Conservation (phyloP, 2,888 invertebrate species). For the Nycteola revayana region DNA sequence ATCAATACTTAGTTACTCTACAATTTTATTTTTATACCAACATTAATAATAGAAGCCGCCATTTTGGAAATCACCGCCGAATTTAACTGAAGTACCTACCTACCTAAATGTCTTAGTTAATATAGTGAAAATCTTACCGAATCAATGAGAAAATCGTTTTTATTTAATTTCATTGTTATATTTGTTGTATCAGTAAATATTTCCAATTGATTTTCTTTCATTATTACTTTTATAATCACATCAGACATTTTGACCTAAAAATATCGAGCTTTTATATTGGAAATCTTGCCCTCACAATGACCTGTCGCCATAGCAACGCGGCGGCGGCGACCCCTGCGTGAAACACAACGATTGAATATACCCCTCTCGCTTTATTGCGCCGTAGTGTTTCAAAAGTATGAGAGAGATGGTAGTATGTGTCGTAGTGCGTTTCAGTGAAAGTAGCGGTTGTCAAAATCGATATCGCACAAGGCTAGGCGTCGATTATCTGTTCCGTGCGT, state of each 20-base stretch:
- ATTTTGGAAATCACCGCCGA: too few relatives aligned
- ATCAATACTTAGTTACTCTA: too few relatives aligned
- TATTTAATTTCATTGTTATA: slow-evolving; percentile 22
- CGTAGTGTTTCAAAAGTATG: slow-evolving; percentile 15
- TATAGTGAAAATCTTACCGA: slow-evolving; percentile 49
- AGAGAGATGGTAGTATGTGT: slow-evolving; percentile 40
- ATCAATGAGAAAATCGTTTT: slow-evolving; percentile 51
- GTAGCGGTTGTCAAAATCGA: slow-evolving; percentile 75
- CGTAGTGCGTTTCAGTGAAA: slow-evolving; percentile 45
- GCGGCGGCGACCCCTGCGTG: slow-evolving; percentile 45
- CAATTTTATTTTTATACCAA: too few relatives aligned
- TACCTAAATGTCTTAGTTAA: slow-evolving; percentile 15
- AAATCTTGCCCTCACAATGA: slow-evolving; percentile 67
- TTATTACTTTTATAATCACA: slow-evolving; percentile 46
- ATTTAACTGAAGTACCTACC: slow-evolving; percentile 5
- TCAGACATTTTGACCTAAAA: slow-evolving; percentile 60
- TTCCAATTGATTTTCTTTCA: slow-evolving; percentile 41
- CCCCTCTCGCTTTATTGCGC: slow-evolving; percentile 40
- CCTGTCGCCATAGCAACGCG: slow-evolving; percentile 68
- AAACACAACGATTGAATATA: slow-evolving; percentile 16
- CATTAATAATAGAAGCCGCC: slow-evolving; percentile 15
- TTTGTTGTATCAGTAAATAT: slow-evolving; percentile 38
- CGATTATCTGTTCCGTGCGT: slow-evolving; percentile 70
- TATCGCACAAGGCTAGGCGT: slow-evolving; percentile 82
- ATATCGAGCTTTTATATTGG: slow-evolving; percentile 73